phyloP scores from a whole-genome alignment of 2,797 vertebrate genomes.

The Steatocranus sp. region DNA sequence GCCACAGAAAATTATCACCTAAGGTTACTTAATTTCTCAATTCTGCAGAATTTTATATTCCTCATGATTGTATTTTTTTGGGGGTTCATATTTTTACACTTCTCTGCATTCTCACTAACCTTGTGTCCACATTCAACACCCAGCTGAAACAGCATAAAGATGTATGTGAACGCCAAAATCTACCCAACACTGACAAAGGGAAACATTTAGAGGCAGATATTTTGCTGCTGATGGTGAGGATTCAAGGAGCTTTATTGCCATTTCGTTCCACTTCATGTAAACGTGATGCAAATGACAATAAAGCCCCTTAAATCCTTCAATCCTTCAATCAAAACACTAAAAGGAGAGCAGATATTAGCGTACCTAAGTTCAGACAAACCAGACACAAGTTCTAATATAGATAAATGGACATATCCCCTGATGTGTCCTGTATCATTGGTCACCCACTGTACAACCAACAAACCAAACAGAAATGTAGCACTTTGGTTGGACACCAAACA shows the following conservation, averaged over 20 bases:
- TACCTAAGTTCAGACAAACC: not conserved
- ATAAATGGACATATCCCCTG: not conserved
- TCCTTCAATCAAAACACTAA: not conserved
- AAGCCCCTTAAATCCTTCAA: not conserved
- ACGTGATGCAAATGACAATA: not conserved
- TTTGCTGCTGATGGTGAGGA: not conserved
- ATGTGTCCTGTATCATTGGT: not conserved
- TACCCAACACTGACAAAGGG: not conserved
- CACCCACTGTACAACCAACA: not conserved
- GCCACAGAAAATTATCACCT: not conserved
- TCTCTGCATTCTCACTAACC: not conserved
- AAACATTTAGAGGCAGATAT: not conserved
- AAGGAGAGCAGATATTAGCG: not conserved
- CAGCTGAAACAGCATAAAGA: not conserved
- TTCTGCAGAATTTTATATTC: not conserved
- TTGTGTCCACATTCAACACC: not conserved
- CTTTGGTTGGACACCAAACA: not conserved
- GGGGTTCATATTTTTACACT: not conserved
- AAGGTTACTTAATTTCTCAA: not conserved
- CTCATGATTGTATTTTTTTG: fast-evolving
- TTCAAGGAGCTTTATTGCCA: not conserved
- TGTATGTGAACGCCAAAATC: not conserved
- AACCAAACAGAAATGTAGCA: not conserved
- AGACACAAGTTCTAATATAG: not conserved
- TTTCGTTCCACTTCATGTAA: not conserved